A percentile compares a stretch with the other conserved stretches of the same genome.
phyloP scores from a whole-genome alignment of 2,797 vertebrate species.

The Urocyon cinereoargenteus region DNA sequence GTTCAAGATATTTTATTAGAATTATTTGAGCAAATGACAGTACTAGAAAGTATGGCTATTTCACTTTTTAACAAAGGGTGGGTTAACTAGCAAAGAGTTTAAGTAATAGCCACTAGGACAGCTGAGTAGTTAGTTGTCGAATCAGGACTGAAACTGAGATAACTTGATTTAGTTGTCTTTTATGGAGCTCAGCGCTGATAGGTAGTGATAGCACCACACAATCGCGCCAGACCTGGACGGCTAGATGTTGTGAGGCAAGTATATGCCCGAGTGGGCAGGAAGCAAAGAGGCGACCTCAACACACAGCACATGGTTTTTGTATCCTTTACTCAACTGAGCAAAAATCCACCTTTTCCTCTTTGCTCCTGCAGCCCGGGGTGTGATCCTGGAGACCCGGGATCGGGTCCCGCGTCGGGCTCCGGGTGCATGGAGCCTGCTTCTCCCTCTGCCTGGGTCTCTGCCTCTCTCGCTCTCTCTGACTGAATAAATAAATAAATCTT shows the following conservation, averaged over 20 bases:
- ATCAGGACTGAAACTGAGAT: background rate
- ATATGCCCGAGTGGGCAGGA: background rate
- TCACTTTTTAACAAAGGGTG: background rate
- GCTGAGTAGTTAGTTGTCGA: background rate
- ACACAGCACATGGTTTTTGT: conserved; percentile 58
- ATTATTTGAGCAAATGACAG: background rate
- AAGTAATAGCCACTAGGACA: background rate
- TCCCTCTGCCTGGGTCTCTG: too few species aligned
- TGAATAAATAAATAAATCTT: too few species aligned
- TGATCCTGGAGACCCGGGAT: too few species aligned
- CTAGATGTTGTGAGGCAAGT: background rate
- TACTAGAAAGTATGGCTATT: background rate
- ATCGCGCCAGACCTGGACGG: background rate
- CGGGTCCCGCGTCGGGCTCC: too few species aligned
- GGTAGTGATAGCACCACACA: background rate
- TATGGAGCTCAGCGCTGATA: background rate
- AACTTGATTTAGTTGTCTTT: background rate
- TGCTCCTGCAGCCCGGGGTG: too few species aligned
- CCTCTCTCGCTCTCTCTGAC: too few species aligned
- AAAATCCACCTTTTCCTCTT: background rate
- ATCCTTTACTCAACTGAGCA: background rate
- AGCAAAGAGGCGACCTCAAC: background rate
- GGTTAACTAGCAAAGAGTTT: background rate
- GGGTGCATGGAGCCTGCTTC: too few species aligned
- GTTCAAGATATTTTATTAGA: background rate